These are phyloP conservation scores for Theonella swinhoei DNA, from an alignment of 37 sponge, comb jelly and placozoan genomes.

Conservation along the genomic window DNA sequence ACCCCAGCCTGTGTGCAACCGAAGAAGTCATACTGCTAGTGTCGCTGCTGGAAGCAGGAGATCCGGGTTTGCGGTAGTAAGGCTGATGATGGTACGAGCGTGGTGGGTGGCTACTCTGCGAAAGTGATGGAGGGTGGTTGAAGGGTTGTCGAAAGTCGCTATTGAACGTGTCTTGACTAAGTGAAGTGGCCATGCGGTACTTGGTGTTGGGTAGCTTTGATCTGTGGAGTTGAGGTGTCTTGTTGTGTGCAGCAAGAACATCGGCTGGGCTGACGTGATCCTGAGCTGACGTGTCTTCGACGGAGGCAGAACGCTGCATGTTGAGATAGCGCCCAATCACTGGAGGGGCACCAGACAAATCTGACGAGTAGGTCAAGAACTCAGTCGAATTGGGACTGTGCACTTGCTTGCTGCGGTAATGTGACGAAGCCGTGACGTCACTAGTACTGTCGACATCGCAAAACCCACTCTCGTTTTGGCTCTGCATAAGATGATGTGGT, in stretches of 20 bases:
- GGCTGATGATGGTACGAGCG: constrained; percentile 8
- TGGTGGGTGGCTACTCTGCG: constrained; percentile 30
- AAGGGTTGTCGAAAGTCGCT: constrained; percentile 3
- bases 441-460: constrained; percentile 26
- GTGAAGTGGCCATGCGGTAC: constrained; percentile 8
- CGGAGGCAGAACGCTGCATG: constrained; percentile 51
- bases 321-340: constrained; percentile 4
- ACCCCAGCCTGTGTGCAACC: constrained; percentile 51
- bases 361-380: constrained; percentile 1
- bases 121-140: constrained; percentile 33
- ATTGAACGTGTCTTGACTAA: constrained; percentile 15
- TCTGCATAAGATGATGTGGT: background rate
- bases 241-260: constrained; percentile 5
- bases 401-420: constrained; percentile 4
- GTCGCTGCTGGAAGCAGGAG: constrained; percentile 78
- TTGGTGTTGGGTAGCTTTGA: background rate
- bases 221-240: background rate
- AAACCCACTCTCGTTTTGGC: constrained; percentile 54
- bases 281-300: constrained; percentile 45
- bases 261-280: constrained; percentile 14
- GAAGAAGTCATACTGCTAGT: constrained; percentile 59
- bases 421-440: constrained; percentile 37
- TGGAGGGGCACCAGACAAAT: background rate
- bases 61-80: constrained; percentile 48
- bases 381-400: constrained; percentile 19